Base-by-base conservation (phyloP, 2,113 vertebrate genomes). In the Epinephelus lanceolatus region DNA sequence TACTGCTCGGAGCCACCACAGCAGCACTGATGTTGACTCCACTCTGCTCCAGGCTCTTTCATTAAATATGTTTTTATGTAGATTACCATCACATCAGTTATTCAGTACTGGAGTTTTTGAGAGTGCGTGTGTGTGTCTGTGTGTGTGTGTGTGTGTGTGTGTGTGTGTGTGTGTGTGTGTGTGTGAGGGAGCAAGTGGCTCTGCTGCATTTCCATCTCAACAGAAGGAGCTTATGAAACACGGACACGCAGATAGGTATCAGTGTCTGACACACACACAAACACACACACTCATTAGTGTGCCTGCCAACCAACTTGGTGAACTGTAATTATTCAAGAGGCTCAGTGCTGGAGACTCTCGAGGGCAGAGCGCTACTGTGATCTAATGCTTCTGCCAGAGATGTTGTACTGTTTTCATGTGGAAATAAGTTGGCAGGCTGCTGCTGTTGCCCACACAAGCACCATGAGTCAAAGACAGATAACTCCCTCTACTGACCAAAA, bases 241-340 rank as follows among this genome's bases (percentile, higher is more conserved):
- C 63, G 68, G 66, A 59, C 23, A 56, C 8, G 37, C 65, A 79
- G 68, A 87, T 71, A 78, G 78, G 72, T 81, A 88, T 86, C 66
- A 27, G 67, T 85, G 70, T 69, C 65, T 61, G 5, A 86, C 62
- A 70, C 61, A 67, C 70, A 81, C 77, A 78, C 83, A 84, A 17
- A 85, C 61, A 82, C 81, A 84, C 87, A 57, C 73, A 15, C 76
- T 88, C 73, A 82, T 88, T 89, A 82, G 56, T 76, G 86, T 63
- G 71, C 77, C 82, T 85, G 82, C 83, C 74, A 73, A 45, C 73
- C 85, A 85, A 80, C 78, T 88, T 90, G 90, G 84, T 77, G 75
- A 88, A 73, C 73, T 86, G 80, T 92, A 87, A 93, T 91, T 89
- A 91, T 94, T 91, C 76, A 83, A 81, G 88, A 83, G 91, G 80